Conservation (phyloP, 2,888 invertebrate species). For the Heliconius aoede region DNA sequence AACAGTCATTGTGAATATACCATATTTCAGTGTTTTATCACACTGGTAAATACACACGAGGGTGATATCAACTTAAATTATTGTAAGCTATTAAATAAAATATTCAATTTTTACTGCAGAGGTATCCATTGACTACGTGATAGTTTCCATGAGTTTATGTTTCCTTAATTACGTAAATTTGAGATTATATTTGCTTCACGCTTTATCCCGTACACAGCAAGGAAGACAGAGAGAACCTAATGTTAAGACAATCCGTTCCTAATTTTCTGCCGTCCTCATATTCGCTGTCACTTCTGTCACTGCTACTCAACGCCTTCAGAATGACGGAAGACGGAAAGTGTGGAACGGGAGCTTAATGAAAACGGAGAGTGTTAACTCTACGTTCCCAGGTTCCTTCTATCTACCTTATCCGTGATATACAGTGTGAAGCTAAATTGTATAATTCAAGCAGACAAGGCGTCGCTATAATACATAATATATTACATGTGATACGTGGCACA, state of each 20-base stretch:
- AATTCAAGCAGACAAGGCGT: too few relatives aligned
- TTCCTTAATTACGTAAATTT: background rate
- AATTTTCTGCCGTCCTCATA: too few relatives aligned
- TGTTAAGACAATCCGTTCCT: too few relatives aligned
- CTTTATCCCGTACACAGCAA: too few relatives aligned
- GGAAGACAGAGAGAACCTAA: too few relatives aligned
- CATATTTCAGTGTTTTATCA: constrained; percentile 3
- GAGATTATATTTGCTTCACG: too few relatives aligned
- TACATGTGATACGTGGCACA: background rate
- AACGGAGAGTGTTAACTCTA: background rate
- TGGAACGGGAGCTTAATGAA: background rate
- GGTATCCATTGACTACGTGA: background rate
- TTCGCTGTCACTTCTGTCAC: background rate
- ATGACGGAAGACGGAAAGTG: background rate
- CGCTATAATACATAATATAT: too few relatives aligned
- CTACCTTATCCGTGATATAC: background rate
- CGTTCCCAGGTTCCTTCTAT: background rate
- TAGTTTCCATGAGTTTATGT: background rate
- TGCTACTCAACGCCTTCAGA: background rate
- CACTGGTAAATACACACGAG: background rate
- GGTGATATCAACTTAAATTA: constrained; percentile 1
- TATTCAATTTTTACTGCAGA: background rate
- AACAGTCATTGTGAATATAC: background rate
- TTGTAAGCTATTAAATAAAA: constrained; percentile 5
- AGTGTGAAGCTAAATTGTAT: background rate